phyloP scores from a whole-genome alignment of 2,797 vertebrate genomes.

The Halcyon chelicuti region DNA sequence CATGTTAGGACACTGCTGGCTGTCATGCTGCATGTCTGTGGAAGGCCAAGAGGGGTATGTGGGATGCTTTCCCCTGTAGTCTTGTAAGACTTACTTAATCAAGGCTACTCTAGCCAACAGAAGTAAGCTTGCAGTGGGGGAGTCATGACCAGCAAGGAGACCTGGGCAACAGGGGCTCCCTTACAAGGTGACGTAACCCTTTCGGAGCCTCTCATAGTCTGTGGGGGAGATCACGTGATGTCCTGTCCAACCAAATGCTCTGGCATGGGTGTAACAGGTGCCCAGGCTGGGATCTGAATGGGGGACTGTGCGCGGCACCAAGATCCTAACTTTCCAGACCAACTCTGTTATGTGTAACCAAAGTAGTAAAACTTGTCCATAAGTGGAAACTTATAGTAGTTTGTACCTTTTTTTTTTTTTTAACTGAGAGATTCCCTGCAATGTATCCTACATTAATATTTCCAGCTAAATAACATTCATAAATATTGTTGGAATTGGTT shows the following conservation, averaged over 20 bases:
- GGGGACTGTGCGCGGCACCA: fast-evolving
- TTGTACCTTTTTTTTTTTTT: neutral
- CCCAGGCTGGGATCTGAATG: neutral
- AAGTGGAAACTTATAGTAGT: neutral
- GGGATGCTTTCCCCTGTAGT: fast-evolving
- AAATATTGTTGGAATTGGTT: conserved; percentile 37
- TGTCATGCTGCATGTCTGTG: fast-evolving
- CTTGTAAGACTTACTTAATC: fast-evolving
- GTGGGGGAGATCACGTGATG: fast-evolving
- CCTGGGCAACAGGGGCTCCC: neutral
- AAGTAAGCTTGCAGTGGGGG: fast-evolving
- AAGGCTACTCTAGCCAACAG: neutral
- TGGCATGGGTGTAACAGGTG: fast-evolving
- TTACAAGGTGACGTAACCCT: neutral
- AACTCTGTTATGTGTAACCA: fast-evolving
- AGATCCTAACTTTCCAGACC: neutral
- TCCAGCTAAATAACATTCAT: conserved; percentile 26
- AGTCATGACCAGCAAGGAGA: fast-evolving
- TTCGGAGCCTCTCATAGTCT: neutral
- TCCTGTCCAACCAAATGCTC: neutral
- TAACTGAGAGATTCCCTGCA: neutral
- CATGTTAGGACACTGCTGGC: neutral
- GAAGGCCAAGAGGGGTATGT: neutral
- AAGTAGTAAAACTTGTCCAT: neutral
- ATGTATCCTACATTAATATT: neutral